phyloP scores from a whole-genome alignment of 2,888 invertebrate genomes.

The Cryptus armator region DNA sequence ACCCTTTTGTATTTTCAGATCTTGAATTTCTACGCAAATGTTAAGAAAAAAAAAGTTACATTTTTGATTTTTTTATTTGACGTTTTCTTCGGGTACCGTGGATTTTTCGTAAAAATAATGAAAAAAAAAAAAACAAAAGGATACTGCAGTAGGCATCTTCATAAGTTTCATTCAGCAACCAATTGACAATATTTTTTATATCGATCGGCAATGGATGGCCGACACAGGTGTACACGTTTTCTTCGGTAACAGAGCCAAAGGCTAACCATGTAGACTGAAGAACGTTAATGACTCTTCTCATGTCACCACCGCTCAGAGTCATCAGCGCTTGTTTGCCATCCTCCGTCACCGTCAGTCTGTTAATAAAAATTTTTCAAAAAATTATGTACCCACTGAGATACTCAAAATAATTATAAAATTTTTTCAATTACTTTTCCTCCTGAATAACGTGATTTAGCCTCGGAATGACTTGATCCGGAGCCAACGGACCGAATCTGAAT shows the following conservation, averaged over 20 bases:
- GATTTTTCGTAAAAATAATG: not conserved
- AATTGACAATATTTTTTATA: constrained; percentile 94
- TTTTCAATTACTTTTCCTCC: constrained; percentile 90
- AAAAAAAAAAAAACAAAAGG: constrained; percentile 84
- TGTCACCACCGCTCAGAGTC: constrained; percentile 97
- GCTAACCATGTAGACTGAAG: constrained; percentile 98
- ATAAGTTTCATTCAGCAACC: constrained; percentile 93
- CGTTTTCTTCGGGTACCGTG: not conserved
- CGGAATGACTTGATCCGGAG: constrained; percentile 94
- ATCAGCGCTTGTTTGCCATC: constrained; percentile 96
- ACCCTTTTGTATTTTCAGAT: constrained; percentile 95
- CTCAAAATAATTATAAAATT: not conserved
- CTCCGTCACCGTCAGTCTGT: constrained; percentile 89
- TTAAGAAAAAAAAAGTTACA: constrained; percentile 73
- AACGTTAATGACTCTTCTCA: constrained; percentile 98
- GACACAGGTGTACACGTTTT: constrained; percentile 97
- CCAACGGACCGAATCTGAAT: constrained; percentile 97
- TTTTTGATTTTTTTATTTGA: constrained; percentile 67
- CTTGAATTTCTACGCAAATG: constrained; percentile 89
- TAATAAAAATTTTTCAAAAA: constrained; percentile 50
- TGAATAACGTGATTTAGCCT: constrained; percentile 93
- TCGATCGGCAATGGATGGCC: constrained; percentile 97
- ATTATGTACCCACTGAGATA: not conserved
- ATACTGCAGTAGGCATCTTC: constrained; percentile 92
- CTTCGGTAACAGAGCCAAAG: constrained; percentile 94